Conservation (phyloP, 1,140 invertebrate species). For the Sycobia sp. region DNA sequence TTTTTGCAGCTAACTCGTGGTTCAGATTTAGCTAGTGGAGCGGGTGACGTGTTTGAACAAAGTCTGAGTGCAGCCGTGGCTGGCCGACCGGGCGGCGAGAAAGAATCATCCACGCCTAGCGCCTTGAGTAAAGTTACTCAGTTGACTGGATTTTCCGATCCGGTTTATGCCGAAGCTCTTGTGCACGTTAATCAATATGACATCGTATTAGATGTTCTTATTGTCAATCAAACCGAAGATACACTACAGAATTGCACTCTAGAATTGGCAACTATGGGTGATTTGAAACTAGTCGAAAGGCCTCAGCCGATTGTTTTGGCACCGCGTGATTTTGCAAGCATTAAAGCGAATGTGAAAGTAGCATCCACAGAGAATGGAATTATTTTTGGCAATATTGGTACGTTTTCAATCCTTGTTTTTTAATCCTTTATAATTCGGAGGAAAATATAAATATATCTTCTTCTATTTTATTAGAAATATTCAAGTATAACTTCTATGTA, state of each 20-base stretch:
- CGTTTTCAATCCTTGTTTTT: too few relatives aligned
- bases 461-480: conserved; percentile 7
- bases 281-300: conserved; percentile 97
- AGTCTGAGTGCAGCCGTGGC: conserved; percentile 90
- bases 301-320: conserved; percentile 94
- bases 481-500: too few relatives aligned
- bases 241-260: conserved; percentile 97
- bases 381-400: conserved; percentile 98
- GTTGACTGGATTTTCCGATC: conserved; percentile 98
- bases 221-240: conserved; percentile 98
- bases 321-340: conserved; percentile 96
- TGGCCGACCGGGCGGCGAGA: conserved; percentile 63
- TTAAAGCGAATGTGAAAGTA: conserved; percentile 94
- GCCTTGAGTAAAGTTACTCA: conserved; percentile 93
- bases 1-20: conserved; percentile 83
- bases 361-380: conserved; percentile 99
- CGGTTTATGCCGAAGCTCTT: conserved; percentile 98
- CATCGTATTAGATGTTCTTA: conserved; percentile 93
- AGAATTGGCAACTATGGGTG: conserved; percentile 96
- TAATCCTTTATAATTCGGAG: too few relatives aligned
- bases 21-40: conserved; percentile 73
- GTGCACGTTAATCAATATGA: conserved; percentile 99
- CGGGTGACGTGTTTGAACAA: conserved; percentile 92
- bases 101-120: conserved; percentile 64
- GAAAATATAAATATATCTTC: too few relatives aligned